These are phyloP conservation scores for Urocynchramus pylzowi DNA, from an alignment of 2,113 vertebrate genomes.

Conservation along the genomic window DNA sequence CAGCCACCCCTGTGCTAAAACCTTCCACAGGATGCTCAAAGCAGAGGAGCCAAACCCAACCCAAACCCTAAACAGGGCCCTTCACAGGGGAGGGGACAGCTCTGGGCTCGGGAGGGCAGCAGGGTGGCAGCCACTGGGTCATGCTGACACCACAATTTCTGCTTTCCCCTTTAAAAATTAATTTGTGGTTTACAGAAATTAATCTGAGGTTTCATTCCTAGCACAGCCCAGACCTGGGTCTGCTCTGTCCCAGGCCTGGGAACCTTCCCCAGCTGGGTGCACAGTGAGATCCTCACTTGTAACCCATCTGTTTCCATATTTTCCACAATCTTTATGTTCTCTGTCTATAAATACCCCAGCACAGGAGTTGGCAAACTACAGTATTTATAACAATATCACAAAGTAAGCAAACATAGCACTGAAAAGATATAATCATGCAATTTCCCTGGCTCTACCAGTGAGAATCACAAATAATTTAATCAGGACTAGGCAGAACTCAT, in stretches of 20 bases:
- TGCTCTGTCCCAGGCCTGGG: not conserved
- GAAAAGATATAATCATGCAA: not conserved
- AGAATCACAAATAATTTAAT: not conserved
- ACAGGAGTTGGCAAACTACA: not conserved
- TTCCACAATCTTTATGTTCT: not conserved
- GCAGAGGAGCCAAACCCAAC: not conserved
- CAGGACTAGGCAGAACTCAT: not conserved
- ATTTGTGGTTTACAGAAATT: not conserved
- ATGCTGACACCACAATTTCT: not conserved
- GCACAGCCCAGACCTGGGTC: not conserved
- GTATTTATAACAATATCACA: not conserved
- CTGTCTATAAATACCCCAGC: not conserved
- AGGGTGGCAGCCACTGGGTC: not conserved
- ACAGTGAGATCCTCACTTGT: not conserved
- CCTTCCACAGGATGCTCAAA: not conserved
- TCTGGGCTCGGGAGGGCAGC: not conserved
- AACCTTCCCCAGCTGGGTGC: not conserved
- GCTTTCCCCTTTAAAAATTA: not conserved
- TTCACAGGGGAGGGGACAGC: rapidly evolving
- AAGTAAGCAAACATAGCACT: conserved; percentile 26
- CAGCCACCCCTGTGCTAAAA: not conserved
- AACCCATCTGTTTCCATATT: not conserved
- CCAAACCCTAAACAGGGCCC: rapidly evolving
- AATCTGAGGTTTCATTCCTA: not conserved
- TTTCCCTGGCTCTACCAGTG: not conserved